Conservation (phyloP, 2,797 vertebrate genomes). For the Galaxias olidus region DNA sequence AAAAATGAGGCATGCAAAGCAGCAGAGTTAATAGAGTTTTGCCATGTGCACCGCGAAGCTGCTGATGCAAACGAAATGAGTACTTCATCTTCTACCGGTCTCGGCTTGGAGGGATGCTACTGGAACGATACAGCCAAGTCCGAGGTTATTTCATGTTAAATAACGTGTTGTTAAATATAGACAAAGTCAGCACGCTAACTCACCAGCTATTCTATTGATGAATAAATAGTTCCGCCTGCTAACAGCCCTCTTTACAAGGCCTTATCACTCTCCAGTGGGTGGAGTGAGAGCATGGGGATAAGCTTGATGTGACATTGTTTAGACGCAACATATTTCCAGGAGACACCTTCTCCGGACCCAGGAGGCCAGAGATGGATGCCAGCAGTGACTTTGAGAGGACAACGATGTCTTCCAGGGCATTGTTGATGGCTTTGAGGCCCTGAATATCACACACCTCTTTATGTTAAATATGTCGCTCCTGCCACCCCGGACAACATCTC, state of each 20-base stretch:
- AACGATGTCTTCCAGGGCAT: slow-evolving; percentile 45
- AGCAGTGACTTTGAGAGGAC: slow-evolving; percentile 38
- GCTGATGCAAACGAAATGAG: slow-evolving; percentile 19
- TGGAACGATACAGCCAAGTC: no score
- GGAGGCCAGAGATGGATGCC: slow-evolving; percentile 57
- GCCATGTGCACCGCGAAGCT: slow-evolving; percentile 9
- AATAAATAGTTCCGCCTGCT: no score
- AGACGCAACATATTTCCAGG: slow-evolving; percentile 60
- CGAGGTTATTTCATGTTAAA: no score
- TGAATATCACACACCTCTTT: slow-evolving; percentile 48
- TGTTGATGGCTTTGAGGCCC: slow-evolving; percentile 51
- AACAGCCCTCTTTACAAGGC: slow-evolving; percentile 23
- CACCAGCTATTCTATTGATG: no score
- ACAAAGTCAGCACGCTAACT: no score
- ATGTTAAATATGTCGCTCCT: slow-evolving; percentile 53
- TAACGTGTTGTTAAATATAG: background rate
- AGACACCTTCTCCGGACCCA: slow-evolving; percentile 55
- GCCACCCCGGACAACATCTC: slow-evolving; percentile 26
- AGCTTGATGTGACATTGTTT: slow-evolving; percentile 57
- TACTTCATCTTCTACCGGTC: slow-evolving; percentile 14
- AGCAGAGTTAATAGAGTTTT: slow-evolving; percentile 56
- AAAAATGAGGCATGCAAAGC: slow-evolving; percentile 56
- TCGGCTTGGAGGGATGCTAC: slow-evolving; percentile 1
- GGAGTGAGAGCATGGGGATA: slow-evolving; percentile 31
- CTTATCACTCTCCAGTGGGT: slow-evolving; percentile 17